Evolutionary conservation across 2,888 invertebrate species (phyloP).

Genomic region (Drosophila differens): DNA sequence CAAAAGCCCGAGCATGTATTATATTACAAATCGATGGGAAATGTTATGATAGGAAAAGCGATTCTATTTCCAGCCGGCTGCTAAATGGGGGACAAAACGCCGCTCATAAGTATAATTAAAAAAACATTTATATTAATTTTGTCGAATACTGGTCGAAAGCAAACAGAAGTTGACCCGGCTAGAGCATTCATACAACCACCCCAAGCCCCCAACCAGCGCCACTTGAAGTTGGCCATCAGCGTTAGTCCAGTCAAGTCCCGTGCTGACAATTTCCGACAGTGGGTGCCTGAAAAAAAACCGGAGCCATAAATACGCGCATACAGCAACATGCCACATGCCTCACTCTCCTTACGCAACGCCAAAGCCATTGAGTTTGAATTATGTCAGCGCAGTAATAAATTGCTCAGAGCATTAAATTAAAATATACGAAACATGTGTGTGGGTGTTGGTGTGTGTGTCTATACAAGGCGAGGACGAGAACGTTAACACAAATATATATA

Average conservation of each 20-base stretch:
- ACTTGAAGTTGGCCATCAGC: constrained; percentile 32
- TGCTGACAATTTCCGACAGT: constrained; percentile 50
- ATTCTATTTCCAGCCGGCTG: constrained; percentile 38
- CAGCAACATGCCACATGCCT: constrained; percentile 31
- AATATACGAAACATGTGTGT: constrained; percentile 51
- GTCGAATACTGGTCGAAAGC: constrained; percentile 44
- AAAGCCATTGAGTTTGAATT: constrained; percentile 71
- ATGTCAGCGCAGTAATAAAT: constrained; percentile 76
- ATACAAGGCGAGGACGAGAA: constrained; percentile 3
- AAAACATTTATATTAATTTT: constrained; percentile 70
- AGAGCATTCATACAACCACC: neutral
- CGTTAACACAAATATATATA: constrained; percentile 8
- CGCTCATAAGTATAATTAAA: constrained; percentile 68
- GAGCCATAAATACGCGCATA: constrained; percentile 56
- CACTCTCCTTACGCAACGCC: constrained; percentile 33
- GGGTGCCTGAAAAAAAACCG: constrained; percentile 22
- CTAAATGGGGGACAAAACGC: constrained; percentile 25
- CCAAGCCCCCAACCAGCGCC: neutral
- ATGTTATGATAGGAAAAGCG: constrained; percentile 26
- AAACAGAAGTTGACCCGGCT: constrained; percentile 36
- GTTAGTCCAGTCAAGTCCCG: constrained; percentile 36
- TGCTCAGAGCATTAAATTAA: constrained; percentile 71
- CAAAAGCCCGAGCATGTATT: constrained; percentile 22
- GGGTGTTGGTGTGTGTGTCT: constrained; percentile 14
- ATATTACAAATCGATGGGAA: constrained; percentile 32